Percentiles rank a stretch among this genome's conserved stretches.
Evolutionary conservation across 2,113 vertebrate genomes (phyloP).

Genomic region (Hippocampus guttulatus): DNA sequence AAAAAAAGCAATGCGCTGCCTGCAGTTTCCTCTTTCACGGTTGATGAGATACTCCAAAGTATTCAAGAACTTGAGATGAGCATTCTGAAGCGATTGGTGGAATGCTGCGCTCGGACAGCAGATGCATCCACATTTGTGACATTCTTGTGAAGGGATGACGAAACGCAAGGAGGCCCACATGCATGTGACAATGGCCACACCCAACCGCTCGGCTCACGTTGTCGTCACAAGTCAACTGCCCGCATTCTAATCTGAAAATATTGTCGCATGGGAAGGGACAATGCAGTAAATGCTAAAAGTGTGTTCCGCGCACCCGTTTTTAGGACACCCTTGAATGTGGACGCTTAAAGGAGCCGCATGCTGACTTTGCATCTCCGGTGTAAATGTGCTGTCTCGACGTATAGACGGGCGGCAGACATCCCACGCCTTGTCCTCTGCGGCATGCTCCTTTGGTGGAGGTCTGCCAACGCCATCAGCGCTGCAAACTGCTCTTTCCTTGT

Average conservation of each 20-base stretch:
- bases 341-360: background rate
- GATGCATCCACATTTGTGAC: background rate
- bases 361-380: background rate
- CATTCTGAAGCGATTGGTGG: background rate
- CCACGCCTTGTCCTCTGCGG: conserved; percentile 52
- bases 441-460: conserved; percentile 49
- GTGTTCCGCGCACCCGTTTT: background rate
- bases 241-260: too few species aligned
- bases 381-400: conserved; percentile 14
- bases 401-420: conserved; percentile 33
- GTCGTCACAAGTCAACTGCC: too few species aligned
- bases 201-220: too few species aligned
- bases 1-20: conserved; percentile 7
- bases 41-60: conserved; percentile 20
- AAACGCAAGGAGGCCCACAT: too few species aligned
- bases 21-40: conserved; percentile 14
- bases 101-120: background rate
- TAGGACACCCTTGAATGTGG: background rate
- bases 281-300: background rate
- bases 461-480: conserved; percentile 53
- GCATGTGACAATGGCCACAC: too few species aligned
- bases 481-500: conserved; percentile 30
- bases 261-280: background rate
- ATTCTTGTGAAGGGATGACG: background rate
- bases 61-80: conserved; percentile 5